Evolutionary conservation across 2,797 vertebrate species (phyloP).

Genomic region (Channallabes apus): DNA sequence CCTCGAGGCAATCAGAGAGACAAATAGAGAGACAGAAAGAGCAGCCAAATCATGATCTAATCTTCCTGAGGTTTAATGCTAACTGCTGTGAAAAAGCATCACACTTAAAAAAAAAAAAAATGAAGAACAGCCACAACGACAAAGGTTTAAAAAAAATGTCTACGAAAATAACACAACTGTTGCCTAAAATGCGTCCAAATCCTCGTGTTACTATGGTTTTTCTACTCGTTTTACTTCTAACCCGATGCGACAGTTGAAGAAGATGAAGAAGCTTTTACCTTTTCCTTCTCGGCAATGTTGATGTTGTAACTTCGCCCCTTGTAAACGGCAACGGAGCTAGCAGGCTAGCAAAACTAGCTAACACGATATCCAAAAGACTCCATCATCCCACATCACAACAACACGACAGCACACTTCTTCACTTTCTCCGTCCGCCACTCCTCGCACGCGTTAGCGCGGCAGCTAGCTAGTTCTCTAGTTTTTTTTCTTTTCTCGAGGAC

Average conservation of each 20-base stretch:
- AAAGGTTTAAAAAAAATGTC: not conserved
- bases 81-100: not conserved
- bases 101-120: not conserved
- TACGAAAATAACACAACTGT: constrained; percentile 28
- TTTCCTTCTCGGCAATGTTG: constrained; percentile 35
- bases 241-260: no score
- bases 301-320: constrained; percentile 44
- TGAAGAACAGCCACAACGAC: not conserved
- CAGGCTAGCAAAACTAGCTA: constrained; percentile 35
- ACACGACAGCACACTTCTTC: constrained; percentile 3
- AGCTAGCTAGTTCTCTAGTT: not conserved
- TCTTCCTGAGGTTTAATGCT: not conserved
- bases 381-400: constrained; percentile 41
- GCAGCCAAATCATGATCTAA: constrained; percentile 12
- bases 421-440: not conserved
- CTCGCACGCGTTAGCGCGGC: not conserved
- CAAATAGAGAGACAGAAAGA: not conserved
- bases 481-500: not conserved
- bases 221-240: not conserved
- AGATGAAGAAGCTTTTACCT: constrained; percentile 13
- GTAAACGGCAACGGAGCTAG: constrained; percentile 42
- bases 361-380: constrained; percentile 40
- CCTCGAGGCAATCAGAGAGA: not conserved
- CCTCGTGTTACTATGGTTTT: no score
- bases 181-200: not conserved